phyloP scores from a whole-genome alignment of 37 sponge, comb jelly and placozoan genomes.

The Geodia barretti region DNA sequence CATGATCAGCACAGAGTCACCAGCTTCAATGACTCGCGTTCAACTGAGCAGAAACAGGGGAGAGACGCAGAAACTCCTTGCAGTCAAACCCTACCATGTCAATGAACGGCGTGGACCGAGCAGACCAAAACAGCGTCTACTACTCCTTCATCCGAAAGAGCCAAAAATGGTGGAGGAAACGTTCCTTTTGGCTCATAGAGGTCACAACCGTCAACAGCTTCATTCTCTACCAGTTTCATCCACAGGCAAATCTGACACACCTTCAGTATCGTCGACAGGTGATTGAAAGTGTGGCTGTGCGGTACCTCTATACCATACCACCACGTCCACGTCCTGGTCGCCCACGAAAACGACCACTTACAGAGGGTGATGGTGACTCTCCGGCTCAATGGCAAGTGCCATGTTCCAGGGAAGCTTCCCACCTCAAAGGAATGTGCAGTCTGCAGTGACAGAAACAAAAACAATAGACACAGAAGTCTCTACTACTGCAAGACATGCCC shows the following conservation, averaged over 20 bases:
- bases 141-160: not conserved
- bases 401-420: not conserved
- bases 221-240: not conserved
- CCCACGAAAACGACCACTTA: not conserved
- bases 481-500: conserved; percentile 9
- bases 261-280: not conserved
- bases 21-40: not conserved
- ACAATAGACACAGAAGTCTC: not conserved
- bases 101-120: conserved; percentile 9
- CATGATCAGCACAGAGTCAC: not conserved
- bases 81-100: too few species aligned
- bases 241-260: too few species aligned
- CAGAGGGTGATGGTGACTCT: not conserved
- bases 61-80: too few species aligned
- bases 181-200: not conserved
- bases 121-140: not conserved
- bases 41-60: not conserved
- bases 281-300: not conserved
- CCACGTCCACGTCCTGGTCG: not conserved
- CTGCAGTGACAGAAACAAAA: not conserved
- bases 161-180: conserved; percentile 12
- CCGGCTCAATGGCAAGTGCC: not conserved
- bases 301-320: not conserved
- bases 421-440: not conserved
- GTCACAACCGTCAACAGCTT: not conserved